Conservation (phyloP, 2,113 vertebrate genomes). For the Larimichthys polyactis region DNA sequence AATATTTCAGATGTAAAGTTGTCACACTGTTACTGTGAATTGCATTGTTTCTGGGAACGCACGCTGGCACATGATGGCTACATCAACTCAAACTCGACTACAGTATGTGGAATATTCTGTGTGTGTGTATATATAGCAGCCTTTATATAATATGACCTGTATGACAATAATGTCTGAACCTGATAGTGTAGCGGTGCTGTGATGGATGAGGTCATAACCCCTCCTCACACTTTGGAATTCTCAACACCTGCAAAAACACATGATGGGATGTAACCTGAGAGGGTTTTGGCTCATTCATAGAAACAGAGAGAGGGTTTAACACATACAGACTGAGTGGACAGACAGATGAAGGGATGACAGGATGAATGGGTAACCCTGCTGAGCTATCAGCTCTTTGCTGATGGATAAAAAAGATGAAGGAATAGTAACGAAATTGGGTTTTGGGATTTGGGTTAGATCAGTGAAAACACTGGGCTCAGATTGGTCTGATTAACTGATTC, state of each 20-base stretch:
- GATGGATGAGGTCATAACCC: slow-evolving; percentile 53
- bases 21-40: background rate
- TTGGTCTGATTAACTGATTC: no score
- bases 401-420: background rate
- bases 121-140: no score
- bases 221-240: slow-evolving; percentile 51
- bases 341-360: slow-evolving; percentile 7
- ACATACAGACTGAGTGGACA: slow-evolving; percentile 3
- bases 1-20: background rate
- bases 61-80: background rate
- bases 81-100: background rate
- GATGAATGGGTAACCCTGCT: background rate
- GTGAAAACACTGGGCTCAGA: no score
- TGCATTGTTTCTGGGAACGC: background rate
- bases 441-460: no score
- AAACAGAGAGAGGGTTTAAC: slow-evolving; percentile 14
- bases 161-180: background rate
- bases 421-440: no score
- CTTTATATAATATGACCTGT: background rate
- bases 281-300: slow-evolving; percentile 10
- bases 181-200: background rate
- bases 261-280: slow-evolving; percentile 45
- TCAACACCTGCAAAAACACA: slow-evolving; percentile 68
- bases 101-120: background rate
- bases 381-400: background rate